A percentile compares a stretch with the other conserved stretches of the same genome.
phyloP scores from a whole-genome alignment of 1,140 invertebrate species.

The Drosophila auraria region DNA sequence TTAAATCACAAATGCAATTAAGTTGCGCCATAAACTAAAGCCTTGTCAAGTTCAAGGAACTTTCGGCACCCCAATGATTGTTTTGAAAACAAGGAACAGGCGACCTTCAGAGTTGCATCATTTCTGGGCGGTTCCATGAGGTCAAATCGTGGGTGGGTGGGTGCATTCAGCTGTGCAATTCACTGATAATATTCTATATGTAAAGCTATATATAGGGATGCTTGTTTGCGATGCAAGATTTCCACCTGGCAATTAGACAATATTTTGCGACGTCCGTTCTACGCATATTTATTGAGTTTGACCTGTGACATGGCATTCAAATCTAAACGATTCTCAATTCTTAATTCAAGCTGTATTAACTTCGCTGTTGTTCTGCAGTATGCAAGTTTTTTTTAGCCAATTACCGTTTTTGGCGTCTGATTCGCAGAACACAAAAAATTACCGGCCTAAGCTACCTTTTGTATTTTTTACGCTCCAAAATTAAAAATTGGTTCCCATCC shows the following conservation, averaged over 20 bases:
- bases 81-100: not conserved
- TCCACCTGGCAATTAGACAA: slow-evolving; percentile 42
- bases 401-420: too few species aligned
- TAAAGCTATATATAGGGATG: not conserved
- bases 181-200: slow-evolving; percentile 36
- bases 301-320: slow-evolving; percentile 67
- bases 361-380: too few species aligned
- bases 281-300: slow-evolving; percentile 68
- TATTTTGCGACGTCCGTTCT: slow-evolving; percentile 35
- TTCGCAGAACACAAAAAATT: too few species aligned
- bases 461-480: too few species aligned
- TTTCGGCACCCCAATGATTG: slow-evolving; percentile 2
- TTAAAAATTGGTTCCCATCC: too few species aligned
- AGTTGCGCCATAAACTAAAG: slow-evolving; percentile 29
- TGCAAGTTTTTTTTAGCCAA: too few species aligned
- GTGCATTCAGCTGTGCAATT: slow-evolving; percentile 37
- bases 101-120: slow-evolving; percentile 37
- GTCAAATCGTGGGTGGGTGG: slow-evolving; percentile 27
- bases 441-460: too few species aligned
- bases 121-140: slow-evolving; percentile 36
- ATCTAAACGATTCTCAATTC: slow-evolving; percentile 33
- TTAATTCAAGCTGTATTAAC: too few species aligned
- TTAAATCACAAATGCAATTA: slow-evolving; percentile 21
- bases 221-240: slow-evolving; percentile 3
- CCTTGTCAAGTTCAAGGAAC: slow-evolving; percentile 30